Evolutionary conservation across 2,113 vertebrate genomes (phyloP).

Genomic region (Embiotoca jacksoni): DNA sequence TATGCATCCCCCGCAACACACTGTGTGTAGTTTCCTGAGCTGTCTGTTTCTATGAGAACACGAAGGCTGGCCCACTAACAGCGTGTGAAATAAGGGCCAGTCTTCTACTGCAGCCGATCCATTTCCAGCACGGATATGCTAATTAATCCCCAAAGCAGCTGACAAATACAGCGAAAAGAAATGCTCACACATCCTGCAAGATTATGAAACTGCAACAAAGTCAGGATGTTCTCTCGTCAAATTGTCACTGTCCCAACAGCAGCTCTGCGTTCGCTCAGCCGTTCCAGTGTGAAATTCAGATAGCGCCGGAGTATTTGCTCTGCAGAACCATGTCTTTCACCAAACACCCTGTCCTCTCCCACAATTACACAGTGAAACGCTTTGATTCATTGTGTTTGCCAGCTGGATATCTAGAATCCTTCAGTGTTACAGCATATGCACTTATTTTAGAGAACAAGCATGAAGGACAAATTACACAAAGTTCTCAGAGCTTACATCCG

Average conservation of each 20-base stretch:
- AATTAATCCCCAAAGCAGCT: slow-evolving; percentile 62
- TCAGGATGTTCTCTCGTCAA: slow-evolving; percentile 44
- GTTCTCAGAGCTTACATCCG: not conserved
- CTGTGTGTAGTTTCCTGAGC: not conserved
- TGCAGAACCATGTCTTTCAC: slow-evolving; percentile 7
- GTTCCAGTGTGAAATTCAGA: slow-evolving; percentile 34
- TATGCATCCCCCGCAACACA: too few relatives aligned
- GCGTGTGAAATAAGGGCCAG: slow-evolving; percentile 21
- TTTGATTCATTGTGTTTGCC: slow-evolving; percentile 47
- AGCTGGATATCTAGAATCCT: slow-evolving; percentile 31
- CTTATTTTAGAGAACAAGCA: slow-evolving; percentile 36
- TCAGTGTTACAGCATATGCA: slow-evolving; percentile 22
- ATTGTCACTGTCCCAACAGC: slow-evolving; percentile 49
- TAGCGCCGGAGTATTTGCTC: slow-evolving; percentile 34
- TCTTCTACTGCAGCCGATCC: slow-evolving; percentile 38
- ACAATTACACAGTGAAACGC: slow-evolving; percentile 20
- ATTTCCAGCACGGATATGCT: slow-evolving; percentile 36
- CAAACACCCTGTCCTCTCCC: slow-evolving; percentile 26
- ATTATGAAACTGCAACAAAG: slow-evolving; percentile 59
- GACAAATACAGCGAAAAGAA: slow-evolving; percentile 35
- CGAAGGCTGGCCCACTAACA: slow-evolving; percentile 6
- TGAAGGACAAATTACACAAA: slow-evolving; percentile 25
- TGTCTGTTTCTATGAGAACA: not conserved
- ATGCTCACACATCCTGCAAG: slow-evolving; percentile 36
- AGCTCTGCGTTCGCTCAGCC: slow-evolving; percentile 17